Conservation (phyloP, 1,140 invertebrate species). For the Bombus difficillimus region DNA sequence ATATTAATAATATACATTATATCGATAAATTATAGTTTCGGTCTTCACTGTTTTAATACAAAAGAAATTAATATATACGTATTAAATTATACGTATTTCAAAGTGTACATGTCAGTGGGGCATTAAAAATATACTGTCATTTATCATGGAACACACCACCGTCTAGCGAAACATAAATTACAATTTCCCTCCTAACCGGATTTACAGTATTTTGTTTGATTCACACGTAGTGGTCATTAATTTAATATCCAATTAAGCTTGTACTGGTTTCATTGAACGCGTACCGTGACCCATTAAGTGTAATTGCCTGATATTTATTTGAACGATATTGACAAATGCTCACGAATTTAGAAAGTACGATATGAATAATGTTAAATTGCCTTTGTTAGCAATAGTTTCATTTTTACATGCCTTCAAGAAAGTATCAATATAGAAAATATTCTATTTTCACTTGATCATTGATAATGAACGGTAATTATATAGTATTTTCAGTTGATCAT, state of each 20-base stretch:
- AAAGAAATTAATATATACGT: not conserved
- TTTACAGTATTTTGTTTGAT: constrained; percentile 64
- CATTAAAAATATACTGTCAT: constrained; percentile 22
- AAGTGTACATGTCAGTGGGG: not conserved
- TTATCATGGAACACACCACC: constrained; percentile 28
- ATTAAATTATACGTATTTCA: not conserved
- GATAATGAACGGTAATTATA: too few species aligned
- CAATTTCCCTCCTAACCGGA: constrained; percentile 61
- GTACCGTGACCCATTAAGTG: constrained; percentile 61
- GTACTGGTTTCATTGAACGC: constrained; percentile 60
- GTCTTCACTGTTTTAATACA: not conserved
- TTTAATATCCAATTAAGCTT: constrained; percentile 68
- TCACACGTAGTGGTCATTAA: constrained; percentile 63
- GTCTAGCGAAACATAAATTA: constrained; percentile 53
- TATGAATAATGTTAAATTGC: not conserved
- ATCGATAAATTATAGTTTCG: not conserved
- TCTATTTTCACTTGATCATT: too few species aligned
- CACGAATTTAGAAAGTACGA: not conserved
- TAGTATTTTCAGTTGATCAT: not conserved
- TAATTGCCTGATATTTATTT: constrained; percentile 59
- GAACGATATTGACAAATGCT: constrained; percentile 48
- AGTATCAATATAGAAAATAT: too few species aligned
- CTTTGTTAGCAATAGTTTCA: not conserved
- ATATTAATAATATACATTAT: not conserved
- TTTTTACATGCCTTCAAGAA: not conserved